Percentiles rank a stretch among this genome's conserved stretches.
Conservation (phyloP, 1,140 invertebrate genomes). For the Mactra quadrangularis region DNA sequence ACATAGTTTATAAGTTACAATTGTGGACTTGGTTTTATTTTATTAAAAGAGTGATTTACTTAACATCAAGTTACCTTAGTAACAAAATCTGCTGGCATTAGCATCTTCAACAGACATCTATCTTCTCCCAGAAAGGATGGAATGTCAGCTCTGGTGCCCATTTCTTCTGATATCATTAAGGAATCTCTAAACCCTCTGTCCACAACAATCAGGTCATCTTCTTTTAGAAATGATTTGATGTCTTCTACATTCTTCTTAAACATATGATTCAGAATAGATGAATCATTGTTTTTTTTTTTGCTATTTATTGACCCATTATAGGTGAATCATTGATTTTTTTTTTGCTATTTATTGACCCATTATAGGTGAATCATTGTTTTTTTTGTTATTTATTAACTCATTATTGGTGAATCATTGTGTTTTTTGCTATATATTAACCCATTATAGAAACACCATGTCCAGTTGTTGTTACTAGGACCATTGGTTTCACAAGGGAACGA, state of each 20-base stretch:
- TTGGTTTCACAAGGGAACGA: conserved; percentile 58
- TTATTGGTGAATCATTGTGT: no score
- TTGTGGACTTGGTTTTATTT: no score
- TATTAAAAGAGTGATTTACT: no score
- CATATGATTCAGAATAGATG: conserved; percentile 50
- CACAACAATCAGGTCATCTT: conserved; percentile 41
- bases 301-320: no score
- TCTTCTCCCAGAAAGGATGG: conserved; percentile 17
- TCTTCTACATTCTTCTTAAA: conserved; percentile 47
- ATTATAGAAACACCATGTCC: conserved; percentile 38
- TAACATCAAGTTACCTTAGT: no score
- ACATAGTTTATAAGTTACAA: no score
- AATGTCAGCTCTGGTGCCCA: conserved; percentile 52
- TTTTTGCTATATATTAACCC: conserved; percentile 39
- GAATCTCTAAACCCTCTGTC: conserved; percentile 55
- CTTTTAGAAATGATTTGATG: not conserved
- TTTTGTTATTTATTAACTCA: no score
- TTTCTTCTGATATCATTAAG: conserved; percentile 3
- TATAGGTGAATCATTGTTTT: no score
- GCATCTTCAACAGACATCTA: no score
- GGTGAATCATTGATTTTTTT: no score
- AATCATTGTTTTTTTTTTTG: conserved; percentile 32
- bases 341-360: no score
- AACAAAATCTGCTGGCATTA: no score
- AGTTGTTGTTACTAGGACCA: conserved; percentile 42